These are phyloP conservation scores for Chloroclystis v-ata DNA, from an alignment of 2,888 invertebrate genomes.

Conservation along the genomic window DNA sequence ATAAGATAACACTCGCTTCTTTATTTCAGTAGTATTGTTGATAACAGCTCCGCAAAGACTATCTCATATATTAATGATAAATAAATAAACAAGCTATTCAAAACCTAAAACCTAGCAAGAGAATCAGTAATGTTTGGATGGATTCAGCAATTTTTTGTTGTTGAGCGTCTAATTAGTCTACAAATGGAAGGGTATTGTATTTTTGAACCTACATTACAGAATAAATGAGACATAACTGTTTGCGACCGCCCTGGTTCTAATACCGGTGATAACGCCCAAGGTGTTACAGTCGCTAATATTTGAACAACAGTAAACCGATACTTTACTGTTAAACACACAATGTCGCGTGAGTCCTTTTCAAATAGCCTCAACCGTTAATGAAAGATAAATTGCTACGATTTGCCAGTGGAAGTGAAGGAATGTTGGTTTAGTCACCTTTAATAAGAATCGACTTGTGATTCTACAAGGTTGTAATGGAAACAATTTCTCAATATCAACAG, in stretches of 20 bases:
- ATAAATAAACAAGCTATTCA: too few species aligned
- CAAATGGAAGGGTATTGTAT: neutral
- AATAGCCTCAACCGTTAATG: conserved; percentile 36
- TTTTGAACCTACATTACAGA: neutral
- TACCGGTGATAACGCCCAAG: conserved; percentile 10
- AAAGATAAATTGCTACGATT: conserved; percentile 37
- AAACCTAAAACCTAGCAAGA: too few species aligned
- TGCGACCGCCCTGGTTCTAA: conserved; percentile 2
- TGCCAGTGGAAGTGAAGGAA: conserved; percentile 30
- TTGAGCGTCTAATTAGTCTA: neutral
- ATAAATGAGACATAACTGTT: conserved; percentile 2
- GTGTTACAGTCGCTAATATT: conserved; percentile 20
- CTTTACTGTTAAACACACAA: conserved; percentile 48
- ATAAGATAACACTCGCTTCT: too few species aligned
- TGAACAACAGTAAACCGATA: conserved; percentile 51
- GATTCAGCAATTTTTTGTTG: neutral
- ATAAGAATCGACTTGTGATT: conserved; percentile 37
- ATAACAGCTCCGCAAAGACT: too few species aligned
- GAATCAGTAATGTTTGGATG: too few species aligned
- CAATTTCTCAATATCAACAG: conserved; percentile 50
- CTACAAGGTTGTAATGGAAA: conserved; percentile 45
- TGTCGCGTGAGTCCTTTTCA: conserved; percentile 37
- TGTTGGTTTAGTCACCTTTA: conserved; percentile 43
- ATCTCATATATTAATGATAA: too few species aligned
- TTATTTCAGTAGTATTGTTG: too few species aligned